phyloP scores from a whole-genome alignment of 2,113 vertebrate species.

The Tautogolabrus adspersus region DNA sequence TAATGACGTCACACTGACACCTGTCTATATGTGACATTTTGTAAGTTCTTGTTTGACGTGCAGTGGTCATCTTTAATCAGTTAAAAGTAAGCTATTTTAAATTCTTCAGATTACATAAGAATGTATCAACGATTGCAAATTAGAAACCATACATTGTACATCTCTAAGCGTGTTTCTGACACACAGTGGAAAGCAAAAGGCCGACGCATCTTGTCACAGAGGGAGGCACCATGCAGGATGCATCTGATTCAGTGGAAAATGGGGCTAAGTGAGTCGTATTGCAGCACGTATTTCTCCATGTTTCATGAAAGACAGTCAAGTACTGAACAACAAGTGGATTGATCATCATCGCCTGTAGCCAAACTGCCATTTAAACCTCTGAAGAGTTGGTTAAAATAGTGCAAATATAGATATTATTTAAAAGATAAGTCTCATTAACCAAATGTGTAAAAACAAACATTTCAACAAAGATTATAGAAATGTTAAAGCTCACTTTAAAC shows the following conservation, averaged over 20 bases:
- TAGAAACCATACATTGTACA: background rate
- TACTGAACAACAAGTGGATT: background rate
- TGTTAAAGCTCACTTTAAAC: no score
- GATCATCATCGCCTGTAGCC: no score
- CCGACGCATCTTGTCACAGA: slow-evolving; percentile 3
- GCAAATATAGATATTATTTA: no score
- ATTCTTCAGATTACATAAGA: background rate
- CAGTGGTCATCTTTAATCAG: slow-evolving; percentile 11
- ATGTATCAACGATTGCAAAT: background rate
- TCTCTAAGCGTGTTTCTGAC: background rate
- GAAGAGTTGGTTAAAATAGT: no score
- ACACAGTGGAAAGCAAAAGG: background rate
- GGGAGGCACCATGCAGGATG: slow-evolving; percentile 25
- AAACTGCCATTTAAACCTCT: no score
- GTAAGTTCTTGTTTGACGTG: background rate
- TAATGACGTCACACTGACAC: background rate
- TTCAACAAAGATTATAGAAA: no score
- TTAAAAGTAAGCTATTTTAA: background rate
- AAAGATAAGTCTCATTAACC: no score
- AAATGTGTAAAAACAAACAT: no score
- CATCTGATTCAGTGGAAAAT: slow-evolving; percentile 14
- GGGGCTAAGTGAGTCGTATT: slow-evolving; percentile 17
- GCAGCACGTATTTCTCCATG: slow-evolving; percentile 33
- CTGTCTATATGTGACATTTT: background rate
- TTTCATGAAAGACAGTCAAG: background rate